These are phyloP conservation scores for Trematomus bernacchii DNA, from an alignment of 2,797 vertebrate species.

Conservation along the genomic window DNA sequence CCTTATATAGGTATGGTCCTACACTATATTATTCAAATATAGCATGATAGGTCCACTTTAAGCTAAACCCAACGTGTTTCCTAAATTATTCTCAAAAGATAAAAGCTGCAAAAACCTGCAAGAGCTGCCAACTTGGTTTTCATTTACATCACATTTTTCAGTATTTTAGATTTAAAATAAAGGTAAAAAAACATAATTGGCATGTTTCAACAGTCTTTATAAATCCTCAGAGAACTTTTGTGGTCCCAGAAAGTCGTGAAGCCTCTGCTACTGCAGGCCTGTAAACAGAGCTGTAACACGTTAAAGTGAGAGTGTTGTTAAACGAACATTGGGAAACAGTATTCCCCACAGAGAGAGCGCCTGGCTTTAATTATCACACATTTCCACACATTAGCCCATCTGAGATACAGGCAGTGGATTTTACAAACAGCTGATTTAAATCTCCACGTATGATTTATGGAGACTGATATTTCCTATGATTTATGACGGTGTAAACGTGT, in stretches of 20 bases:
- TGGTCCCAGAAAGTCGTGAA: background rate
- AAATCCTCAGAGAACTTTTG: background rate
- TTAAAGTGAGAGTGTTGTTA: constrained; percentile 21
- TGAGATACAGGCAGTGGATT: constrained; percentile 60
- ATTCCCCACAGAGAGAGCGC: constrained; percentile 52
- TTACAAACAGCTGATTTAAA: constrained; percentile 73
- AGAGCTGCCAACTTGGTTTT: background rate
- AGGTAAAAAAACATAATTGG: background rate
- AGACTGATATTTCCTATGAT: constrained; percentile 73
- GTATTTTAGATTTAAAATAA: background rate
- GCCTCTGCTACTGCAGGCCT: constrained; percentile 22
- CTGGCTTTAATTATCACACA: constrained; percentile 77
- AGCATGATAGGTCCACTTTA: no score
- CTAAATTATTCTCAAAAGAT: background rate
- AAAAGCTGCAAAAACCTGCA: background rate
- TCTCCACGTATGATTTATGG: constrained; percentile 69
- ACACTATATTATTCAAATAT: no score
- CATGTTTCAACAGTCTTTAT: background rate
- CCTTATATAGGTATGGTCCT: no score
- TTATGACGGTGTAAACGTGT: constrained; percentile 62
- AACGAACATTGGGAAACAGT: constrained; percentile 55
- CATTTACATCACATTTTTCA: background rate
- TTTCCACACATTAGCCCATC: constrained; percentile 74
- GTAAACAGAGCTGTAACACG: background rate
- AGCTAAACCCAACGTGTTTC: background rate